Evolutionary conservation across 37 sponge, comb jelly and placozoan genomes (phyloP).

Genomic region (Haliclona indistincta): DNA sequence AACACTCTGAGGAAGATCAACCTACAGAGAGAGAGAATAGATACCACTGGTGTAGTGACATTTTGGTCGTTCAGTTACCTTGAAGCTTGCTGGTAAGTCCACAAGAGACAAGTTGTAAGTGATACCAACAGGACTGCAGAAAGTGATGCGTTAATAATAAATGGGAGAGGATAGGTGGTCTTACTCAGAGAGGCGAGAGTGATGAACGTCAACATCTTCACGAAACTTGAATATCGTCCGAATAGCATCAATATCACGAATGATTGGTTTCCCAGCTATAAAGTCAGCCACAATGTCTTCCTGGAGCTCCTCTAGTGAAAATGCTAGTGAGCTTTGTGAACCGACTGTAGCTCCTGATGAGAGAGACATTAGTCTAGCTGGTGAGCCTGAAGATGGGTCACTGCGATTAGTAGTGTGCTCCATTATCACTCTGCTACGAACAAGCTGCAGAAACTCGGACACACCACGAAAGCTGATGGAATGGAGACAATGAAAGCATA

Average conservation of each 20-base stretch:
- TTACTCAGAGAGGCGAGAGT: not conserved
- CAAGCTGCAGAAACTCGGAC: slow-evolving; percentile 47
- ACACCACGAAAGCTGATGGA: slow-evolving; percentile 48
- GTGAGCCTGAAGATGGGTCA: not conserved
- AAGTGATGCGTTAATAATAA: slow-evolving; percentile 8
- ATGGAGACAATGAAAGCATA: not conserved
- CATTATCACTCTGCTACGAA: slow-evolving; percentile 64
- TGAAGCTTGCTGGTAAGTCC: not conserved
- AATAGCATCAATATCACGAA: slow-evolving; percentile 11
- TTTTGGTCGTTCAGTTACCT: not conserved
- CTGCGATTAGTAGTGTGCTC: not conserved
- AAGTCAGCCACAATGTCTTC: slow-evolving; percentile 59
- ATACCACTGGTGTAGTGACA: not conserved
- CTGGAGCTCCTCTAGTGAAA: slow-evolving; percentile 57
- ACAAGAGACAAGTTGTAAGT: not conserved
- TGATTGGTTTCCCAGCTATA: slow-evolving; percentile 73
- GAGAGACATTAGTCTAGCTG: not conserved
- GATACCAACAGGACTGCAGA: not conserved
- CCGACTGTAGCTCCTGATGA: not conserved
- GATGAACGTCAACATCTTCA: not conserved
- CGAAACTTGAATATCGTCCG: slow-evolving; percentile 70
- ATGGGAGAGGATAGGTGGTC: no score
- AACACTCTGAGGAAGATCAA: slow-evolving; percentile 11
- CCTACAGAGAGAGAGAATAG: not conserved
- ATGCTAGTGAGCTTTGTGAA: not conserved